Base-by-base conservation (phyloP, 2,888 invertebrate genomes). In the Cryptosula pallasiana region DNA sequence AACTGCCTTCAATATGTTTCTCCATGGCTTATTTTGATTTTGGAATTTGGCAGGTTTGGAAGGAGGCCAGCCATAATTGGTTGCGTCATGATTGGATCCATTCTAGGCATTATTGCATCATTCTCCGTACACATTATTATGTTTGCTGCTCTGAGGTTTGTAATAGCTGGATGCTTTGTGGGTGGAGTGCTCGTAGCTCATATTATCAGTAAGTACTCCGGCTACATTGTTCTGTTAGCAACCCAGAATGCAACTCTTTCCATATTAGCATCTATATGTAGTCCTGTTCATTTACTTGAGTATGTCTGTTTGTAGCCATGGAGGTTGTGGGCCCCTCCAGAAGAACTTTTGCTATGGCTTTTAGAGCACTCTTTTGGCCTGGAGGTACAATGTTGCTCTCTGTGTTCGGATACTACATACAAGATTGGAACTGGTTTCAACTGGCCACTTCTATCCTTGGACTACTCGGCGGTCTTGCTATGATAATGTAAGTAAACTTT, bases 191-290 rank as follows among this genome's bases (percentile, higher is more conserved):
- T 63, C 13, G 27, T n/a, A 2, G 27, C 32, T 13, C 27, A 63
- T 63, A 27, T 63, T 63, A 63, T 63, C 29, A 32, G 63, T 63
- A 63, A 63, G 63, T 63, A n/a, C n/a, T n/a, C n/a, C n/a, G n/a
- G n/a, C n/a, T n/a, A n/a, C n/a, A n/a, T n/a, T n/a, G n/a, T n/a
- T n/a, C n/a, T n/a, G n/a, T n/a, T n/a, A n/a, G n/a, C n/a, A n/a
- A n/a, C n/a, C n/a, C n/a, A n/a, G n/a, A n/a, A n/a, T n/a, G n/a
- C n/a, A n/a, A n/a, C n/a, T n/a, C n/a, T n/a, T n/a, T n/a, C n/a
- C n/a, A n/a, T n/a, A n/a, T n/a, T n/a, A n/a, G n/a, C n/a, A n/a
- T n/a, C n/a, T n/a, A n/a, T n/a, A n/a, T n/a, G n/a, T n/a, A n/a
- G n/a, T n/a, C n/a, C n/a, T n/a, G n/a, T n/a, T n/a, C n/a, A n/a